Evolutionary conservation across 2,888 invertebrate genomes (phyloP), one percentile per base, ranked within the genome.

Genomic region (Thymelicus acteon): DNA sequence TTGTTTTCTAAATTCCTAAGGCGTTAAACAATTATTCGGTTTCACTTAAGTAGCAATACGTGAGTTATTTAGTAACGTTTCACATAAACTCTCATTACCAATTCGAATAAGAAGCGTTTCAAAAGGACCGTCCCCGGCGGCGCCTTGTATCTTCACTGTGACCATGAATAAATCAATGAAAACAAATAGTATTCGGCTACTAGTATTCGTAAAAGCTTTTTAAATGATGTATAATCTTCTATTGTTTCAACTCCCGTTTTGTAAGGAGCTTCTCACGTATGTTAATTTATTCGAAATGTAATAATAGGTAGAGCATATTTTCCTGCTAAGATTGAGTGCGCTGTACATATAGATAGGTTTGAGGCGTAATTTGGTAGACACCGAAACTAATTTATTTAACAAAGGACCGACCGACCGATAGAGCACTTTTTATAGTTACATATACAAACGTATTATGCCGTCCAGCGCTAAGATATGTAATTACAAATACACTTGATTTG

Each of bases 331-430:
- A 88, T 88, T 86, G 85, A 85, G 83, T 88, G 83, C 83, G 88
- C 79, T 87, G 82, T 90, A 90, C 88, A 86, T 91, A 89, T 89
- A 91, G 89, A 92, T 91, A 92, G 90, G 89, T 90, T 84, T 71
- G 86, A 89, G 86, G 94, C 94, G 94, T 94, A 94, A 94, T 94
- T 93, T 94, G 93, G 94, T 94, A 94, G 94, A 94, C 92, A 94
- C 94, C 94, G 94, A 93, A 93, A 90, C 94, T 93, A 94, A 94
- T 94, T 94, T 94, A 93, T 92, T 93, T 93, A 91, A 94, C 94
- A 94, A 94, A 94, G 92, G 92, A 89, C 86, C 85, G 89, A 81
- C 90, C 91, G 90, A 88, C 89, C 86, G 92, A 91, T 92, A 92
- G 88, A 90, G 80, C 87, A 87, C 84, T 93, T 93, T 93, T 93